Evolutionary conservation across 2,113 vertebrate genomes (phyloP).

Genomic region (Cephalopterus ornatus): DNA sequence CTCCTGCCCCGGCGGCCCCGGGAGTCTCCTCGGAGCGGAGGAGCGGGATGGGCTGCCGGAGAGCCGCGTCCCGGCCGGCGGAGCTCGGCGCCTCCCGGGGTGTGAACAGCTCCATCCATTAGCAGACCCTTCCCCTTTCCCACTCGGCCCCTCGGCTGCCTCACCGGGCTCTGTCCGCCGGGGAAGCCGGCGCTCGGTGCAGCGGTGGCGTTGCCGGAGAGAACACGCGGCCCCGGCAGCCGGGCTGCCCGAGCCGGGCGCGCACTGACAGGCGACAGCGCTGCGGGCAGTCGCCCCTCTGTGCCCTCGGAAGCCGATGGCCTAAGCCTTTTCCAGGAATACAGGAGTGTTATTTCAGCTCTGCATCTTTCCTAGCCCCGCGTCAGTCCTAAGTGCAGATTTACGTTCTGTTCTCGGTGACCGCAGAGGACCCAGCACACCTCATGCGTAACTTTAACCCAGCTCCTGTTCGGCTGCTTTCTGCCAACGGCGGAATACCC

Average conservation of each 20-base stretch:
- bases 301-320: neutral
- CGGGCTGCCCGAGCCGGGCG: neutral
- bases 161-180: fast-evolving
- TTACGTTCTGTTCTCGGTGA: neutral
- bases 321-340: neutral
- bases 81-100: neutral
- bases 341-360: neutral
- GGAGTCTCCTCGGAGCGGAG: neutral
- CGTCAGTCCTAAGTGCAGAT: neutral
- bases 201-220: neutral
- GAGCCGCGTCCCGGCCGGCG: neutral
- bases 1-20: neutral
- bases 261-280: neutral
- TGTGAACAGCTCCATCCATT: fast-evolving
- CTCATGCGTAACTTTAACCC: neutral
- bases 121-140: neutral
- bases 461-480: neutral
- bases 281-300: neutral
- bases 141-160: neutral
- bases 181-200: fast-evolving
- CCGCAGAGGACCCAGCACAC: neutral
- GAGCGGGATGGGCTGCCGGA: neutral
- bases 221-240: fast-evolving
- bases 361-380: neutral
- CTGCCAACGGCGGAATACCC: neutral